Base-by-base conservation (phyloP, 2,888 invertebrate species). In the Cremastobaeus sp. region DNA sequence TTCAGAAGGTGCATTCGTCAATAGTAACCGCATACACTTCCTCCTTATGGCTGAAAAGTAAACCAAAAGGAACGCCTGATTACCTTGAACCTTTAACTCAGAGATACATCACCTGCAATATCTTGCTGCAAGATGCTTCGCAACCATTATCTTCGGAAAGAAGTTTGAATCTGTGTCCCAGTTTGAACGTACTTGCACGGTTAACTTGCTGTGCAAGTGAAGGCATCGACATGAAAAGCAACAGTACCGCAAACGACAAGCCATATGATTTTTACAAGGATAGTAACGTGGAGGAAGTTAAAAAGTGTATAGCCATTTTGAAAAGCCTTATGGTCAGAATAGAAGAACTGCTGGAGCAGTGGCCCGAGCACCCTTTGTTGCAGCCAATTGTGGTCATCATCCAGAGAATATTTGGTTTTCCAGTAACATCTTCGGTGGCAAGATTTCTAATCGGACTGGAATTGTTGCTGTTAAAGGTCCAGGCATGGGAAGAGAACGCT, bases 401-500 rank as follows among this genome's bases (percentile, higher is more conserved):
- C 1, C 89, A 92, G 5, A 88, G 93, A 70, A 91, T 94, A 45
- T 87, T 91, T 18, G 87, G 88, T 12, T 95, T 98, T 85, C 90
- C 95, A 0, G 90, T 96, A 0, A 92, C 93, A 0, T 93, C 95
- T 74, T 94, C 98, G 0, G 89, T 99, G 2, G 94, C 96, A 68
- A 92, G 96, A 76, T 96, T 96, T 83, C 91, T 97, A 1, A 94
- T 95, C 0, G 98, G 98, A 0, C 89, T 99, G 54, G 99, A 99
- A 87, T 89, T 97, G 45, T 89, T 99, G 0, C 89, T 98, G 0
- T 93, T 93, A 72, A 94, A 95, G 81, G 90, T 95, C 50, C 92
- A 96, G 76, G 94, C 96, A 81, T 98, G 98, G 98, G 96, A 98
- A 86, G 92, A 93, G 80, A 94, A 95, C 78, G 97, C 98, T 0